A percentile compares a stretch with the other conserved stretches of the same genome.
phyloP scores from a whole-genome alignment of 2,113 vertebrate genomes.

The Neogobius melanostomus region DNA sequence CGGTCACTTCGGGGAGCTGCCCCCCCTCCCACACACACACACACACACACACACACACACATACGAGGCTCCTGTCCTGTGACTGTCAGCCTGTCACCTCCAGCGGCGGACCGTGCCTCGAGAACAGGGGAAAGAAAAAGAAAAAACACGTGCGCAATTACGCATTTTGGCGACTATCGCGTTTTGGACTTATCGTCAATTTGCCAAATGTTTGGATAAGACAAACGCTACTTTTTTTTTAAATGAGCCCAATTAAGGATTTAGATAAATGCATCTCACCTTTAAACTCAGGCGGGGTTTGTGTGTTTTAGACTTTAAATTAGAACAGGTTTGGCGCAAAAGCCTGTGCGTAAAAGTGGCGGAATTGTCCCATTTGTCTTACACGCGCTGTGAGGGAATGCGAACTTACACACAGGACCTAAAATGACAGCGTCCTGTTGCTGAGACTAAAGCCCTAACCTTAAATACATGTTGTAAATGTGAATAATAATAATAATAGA shows the following conservation, averaged over 20 bases:
- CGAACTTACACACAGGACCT: constrained; percentile 13
- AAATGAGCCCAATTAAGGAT: too few relatives aligned
- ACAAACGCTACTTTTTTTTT: neutral
- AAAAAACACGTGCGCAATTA: neutral
- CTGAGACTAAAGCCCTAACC: constrained; percentile 34
- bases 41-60: too few relatives aligned
- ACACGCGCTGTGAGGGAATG: constrained; percentile 26
- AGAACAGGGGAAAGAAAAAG: too few relatives aligned
- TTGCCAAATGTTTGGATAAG: neutral
- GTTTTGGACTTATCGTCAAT: neutral
- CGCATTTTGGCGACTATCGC: neutral
- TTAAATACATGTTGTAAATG: constrained; percentile 26
- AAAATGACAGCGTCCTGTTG: constrained; percentile 55
- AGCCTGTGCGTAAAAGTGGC: constrained; percentile 47
- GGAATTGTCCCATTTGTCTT: constrained; percentile 10
- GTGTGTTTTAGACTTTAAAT: neutral
- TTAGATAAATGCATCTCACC: too few relatives aligned
- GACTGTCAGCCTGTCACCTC: constrained; percentile 32
- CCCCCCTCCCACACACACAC: neutral
- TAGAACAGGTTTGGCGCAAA: neutral
- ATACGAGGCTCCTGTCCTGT: neutral
- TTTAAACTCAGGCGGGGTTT: too few relatives aligned
- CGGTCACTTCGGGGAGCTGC: constrained; percentile 65
- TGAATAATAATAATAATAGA: constrained; percentile 9
- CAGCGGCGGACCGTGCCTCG: neutral